These are phyloP conservation scores for Sceloporus tristichus DNA, from an alignment of 2,113 vertebrate species.

Conservation along the genomic window DNA sequence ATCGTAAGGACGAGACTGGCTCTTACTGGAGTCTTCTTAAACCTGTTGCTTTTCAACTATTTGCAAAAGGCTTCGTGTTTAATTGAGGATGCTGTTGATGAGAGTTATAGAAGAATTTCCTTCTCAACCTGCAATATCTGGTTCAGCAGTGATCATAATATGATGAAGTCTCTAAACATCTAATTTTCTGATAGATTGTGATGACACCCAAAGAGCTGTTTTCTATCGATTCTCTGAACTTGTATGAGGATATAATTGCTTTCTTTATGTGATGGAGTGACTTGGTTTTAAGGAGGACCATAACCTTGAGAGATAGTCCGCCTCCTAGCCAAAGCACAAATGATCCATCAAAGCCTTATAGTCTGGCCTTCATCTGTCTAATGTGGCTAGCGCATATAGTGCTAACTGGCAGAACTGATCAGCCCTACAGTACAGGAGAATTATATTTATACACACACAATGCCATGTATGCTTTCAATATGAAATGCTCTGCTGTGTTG, in stretches of 20 bases:
- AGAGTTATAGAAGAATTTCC: constrained; percentile 37
- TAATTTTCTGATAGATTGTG: constrained; percentile 62
- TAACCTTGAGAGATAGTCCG: constrained; percentile 57
- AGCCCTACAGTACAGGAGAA: neutral
- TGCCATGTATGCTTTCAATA: constrained; percentile 42
- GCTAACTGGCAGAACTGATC: constrained; percentile 37
- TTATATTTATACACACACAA: constrained; percentile 23
- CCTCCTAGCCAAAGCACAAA: constrained; percentile 40
- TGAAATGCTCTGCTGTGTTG: constrained; percentile 33
- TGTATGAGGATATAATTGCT: constrained; percentile 40
- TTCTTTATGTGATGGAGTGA: constrained; percentile 52
- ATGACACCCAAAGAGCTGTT: constrained; percentile 47
- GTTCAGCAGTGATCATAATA: constrained; percentile 19
- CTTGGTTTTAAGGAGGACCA: constrained; percentile 37
- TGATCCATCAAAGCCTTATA: neutral
- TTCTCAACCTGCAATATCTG: constrained; percentile 2
- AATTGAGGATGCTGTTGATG: constrained; percentile 23
- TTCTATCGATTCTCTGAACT: constrained; percentile 23
- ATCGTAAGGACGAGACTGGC: neutral
- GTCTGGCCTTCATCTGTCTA: constrained; percentile 55
- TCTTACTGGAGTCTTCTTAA: constrained; percentile 4
- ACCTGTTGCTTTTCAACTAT: constrained; percentile 28
- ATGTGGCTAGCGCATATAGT: constrained; percentile 46
- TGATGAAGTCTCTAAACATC: constrained; percentile 46
- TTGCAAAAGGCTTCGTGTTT: constrained; percentile 18